Evolutionary conservation across 2,113 vertebrate genomes (phyloP), one percentile per base, ranked within the genome.

Genomic region (Muntiacus reevesi): DNA sequence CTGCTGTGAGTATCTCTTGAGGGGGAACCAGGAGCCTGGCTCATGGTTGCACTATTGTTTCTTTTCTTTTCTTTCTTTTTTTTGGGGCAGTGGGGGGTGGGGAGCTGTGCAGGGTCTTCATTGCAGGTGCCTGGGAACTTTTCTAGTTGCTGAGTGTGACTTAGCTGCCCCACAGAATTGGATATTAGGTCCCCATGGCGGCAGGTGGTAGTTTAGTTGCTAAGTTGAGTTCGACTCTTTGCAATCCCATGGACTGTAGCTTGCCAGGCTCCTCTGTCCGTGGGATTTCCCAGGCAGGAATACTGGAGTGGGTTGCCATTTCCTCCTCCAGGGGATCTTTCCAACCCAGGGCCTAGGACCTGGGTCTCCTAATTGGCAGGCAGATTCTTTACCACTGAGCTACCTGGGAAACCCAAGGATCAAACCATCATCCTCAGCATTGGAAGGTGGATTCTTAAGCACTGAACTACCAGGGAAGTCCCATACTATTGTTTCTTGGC

Each of bases 21-120:
- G 16, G 17, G 1, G 10, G 78, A 50, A 33, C 28, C 78, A 12
- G 78, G 28, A 50, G 16, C 45, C 28, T 81, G 78, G 8, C 45
- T 30, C 45, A 81, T 3, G 28, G 78, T 30, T 81, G 45, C 9
- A 21, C 5, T 12, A 6, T 21, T 81, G 78, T 81, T 81, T 67
- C 17, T 19, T 59, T 59, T 43, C 36, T 74, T 74, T 74, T 25
- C 11, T 74, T 43, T 25, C 21, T 2, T 19, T 62, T 3, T 40
- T 40, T 33, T 7, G 5, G 15, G 6, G 6, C 0, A 2, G 2
- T 5, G 3, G 7, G 3, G 43, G 5, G 43, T 1, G 43, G 1
- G 0, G 28, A 1, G 21, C 67, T 74, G 36, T 40, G 36, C 67
- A 40, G 67, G 2, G 67, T 74, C 67, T 74, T 74, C 67, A 74